A percentile compares a stretch with the other conserved stretches of the same genome.
phyloP scores from a whole-genome alignment of 2,797 vertebrate species.

The Pseudopleuronectes americanus region DNA sequence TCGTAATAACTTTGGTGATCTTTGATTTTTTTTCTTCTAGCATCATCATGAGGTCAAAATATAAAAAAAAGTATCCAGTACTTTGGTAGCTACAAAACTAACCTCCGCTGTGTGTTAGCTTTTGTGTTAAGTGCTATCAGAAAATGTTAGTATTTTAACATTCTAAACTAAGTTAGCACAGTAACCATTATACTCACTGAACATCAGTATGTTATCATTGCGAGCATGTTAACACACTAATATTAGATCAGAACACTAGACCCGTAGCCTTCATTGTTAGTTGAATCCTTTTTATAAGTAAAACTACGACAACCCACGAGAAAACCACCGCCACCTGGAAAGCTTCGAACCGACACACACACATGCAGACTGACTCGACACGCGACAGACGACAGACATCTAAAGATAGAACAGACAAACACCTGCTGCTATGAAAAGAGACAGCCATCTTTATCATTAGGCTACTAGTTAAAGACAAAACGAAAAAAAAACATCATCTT shows the following conservation, averaged over 20 bases:
- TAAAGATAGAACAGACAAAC: conserved; percentile 64
- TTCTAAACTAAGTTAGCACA: neutral
- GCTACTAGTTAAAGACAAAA: neutral
- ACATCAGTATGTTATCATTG: conserved; percentile 8
- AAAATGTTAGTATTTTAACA: conserved; percentile 7
- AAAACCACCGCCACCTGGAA: conserved; percentile 70
- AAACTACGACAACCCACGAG: neutral
- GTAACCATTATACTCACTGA: neutral
- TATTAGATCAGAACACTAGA: neutral
- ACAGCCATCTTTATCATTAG: conserved; percentile 54
- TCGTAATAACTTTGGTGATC: neutral
- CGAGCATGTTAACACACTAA: neutral
- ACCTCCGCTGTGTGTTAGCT: neutral
- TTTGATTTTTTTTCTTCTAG: neutral
- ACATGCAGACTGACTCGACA: conserved; percentile 66
- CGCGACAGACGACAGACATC: conserved; percentile 42
- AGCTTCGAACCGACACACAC: conserved; percentile 58
- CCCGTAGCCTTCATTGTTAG: conserved; percentile 23
- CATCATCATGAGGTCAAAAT: too few relatives aligned
- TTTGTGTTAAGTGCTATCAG: neutral
- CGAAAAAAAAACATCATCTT: conserved; percentile 2
- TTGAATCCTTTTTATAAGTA: neutral
- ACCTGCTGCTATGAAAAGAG: conserved; percentile 63
- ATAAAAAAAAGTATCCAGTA: neutral
- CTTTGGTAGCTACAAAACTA: neutral